These are phyloP conservation scores for Cyaniris semiargus DNA, from an alignment of 2,888 invertebrate species.

Conservation along the genomic window DNA sequence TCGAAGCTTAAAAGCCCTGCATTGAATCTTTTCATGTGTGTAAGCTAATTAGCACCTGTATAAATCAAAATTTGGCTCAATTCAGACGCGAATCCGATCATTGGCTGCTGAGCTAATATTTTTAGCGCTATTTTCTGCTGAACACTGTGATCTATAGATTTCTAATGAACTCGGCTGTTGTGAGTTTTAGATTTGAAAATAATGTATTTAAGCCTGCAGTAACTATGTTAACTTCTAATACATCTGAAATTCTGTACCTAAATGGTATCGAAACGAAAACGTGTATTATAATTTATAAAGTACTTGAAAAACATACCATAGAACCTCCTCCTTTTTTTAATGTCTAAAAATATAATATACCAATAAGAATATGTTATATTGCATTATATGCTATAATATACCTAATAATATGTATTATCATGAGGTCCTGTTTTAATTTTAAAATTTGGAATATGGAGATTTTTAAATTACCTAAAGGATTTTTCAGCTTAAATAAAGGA, in stretches of 20 bases:
- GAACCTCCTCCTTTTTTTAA: no score
- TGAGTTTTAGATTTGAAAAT: background rate
- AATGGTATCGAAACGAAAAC: no score
- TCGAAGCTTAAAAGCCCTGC: conserved; percentile 35
- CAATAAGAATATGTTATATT: no score
- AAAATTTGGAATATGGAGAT: background rate
- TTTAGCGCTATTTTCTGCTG: background rate
- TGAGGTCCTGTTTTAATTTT: background rate
- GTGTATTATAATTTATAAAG: no score
- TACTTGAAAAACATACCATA: no score
- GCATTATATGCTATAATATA: no score
- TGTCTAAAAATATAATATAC: no score
- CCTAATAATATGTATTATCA: background rate
- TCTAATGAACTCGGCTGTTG: background rate
- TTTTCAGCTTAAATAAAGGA: conserved; percentile 8
- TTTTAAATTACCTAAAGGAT: background rate
- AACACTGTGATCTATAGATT: background rate
- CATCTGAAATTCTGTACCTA: no score
- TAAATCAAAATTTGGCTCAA: conserved; percentile 47
- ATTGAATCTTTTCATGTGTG: conserved; percentile 67
- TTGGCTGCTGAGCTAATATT: background rate
- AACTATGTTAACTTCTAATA: no score
- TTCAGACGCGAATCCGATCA: conserved; percentile 17
- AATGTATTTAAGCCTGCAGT: no score
- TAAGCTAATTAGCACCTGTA: conserved; percentile 58